Evolutionary conservation across 2,797 vertebrate genomes (phyloP).

Genomic region (Siniperca scherzeri): DNA sequence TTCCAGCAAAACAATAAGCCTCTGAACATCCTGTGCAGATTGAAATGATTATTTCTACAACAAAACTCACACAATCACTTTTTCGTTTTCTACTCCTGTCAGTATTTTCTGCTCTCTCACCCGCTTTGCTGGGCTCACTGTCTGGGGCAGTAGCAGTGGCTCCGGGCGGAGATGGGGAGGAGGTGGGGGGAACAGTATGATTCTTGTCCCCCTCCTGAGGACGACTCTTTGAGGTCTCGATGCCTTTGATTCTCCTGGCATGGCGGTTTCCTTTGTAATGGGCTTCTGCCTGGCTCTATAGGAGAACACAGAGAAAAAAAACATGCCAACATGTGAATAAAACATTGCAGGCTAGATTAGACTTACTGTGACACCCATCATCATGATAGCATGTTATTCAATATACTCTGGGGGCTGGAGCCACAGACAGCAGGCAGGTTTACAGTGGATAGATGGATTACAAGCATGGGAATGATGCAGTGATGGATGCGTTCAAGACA

Average conservation of each 20-base stretch:
- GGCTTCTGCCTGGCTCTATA: conserved; percentile 94
- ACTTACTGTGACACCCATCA: conserved; percentile 33
- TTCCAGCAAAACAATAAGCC: conserved; percentile 34
- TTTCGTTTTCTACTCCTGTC: conserved; percentile 12
- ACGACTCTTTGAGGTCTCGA: conserved; percentile 93
- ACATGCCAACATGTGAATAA: conserved; percentile 47
- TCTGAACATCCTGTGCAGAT: conserved; percentile 13
- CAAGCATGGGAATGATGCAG: conserved; percentile 37
- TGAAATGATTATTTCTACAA: conserved; percentile 44
- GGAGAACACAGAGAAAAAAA: conserved; percentile 26
- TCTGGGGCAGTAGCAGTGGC: conserved; percentile 66
- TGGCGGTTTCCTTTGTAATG: conserved; percentile 97
- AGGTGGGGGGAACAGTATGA: conserved; percentile 73
- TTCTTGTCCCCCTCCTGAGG: conserved; percentile 90
- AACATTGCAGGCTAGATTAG: conserved; percentile 37
- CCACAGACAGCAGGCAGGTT: conserved; percentile 49
- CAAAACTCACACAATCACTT: conserved; percentile 11
- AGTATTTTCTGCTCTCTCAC: conserved; percentile 71
- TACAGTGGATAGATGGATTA: conserved; percentile 54
- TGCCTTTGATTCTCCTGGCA: conserved; percentile 94
- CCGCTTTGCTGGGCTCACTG: conserved; percentile 80
- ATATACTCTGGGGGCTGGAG: conserved; percentile 57
- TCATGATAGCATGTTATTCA: conserved; percentile 57
- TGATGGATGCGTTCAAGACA: conserved; percentile 26
- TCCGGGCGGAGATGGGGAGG: conserved; percentile 83